Evolutionary conservation across 2,888 invertebrate genomes (phyloP).

Genomic region (Herminia tarsipennalis): DNA sequence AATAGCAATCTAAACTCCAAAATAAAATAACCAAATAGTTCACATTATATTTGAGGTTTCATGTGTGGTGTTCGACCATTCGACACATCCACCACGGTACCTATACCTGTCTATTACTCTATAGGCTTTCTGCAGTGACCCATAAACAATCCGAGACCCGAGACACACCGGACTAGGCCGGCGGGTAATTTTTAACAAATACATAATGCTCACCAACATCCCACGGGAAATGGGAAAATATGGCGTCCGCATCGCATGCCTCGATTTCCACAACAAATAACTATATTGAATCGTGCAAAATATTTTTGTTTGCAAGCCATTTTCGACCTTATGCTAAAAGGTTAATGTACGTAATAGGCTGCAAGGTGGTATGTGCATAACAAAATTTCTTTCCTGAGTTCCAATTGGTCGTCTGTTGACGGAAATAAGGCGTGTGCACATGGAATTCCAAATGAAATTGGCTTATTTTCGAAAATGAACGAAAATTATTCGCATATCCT

Average conservation of each 20-base stretch:
- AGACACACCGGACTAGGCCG: slow-evolving; percentile 10
- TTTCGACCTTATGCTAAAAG: slow-evolving; percentile 21
- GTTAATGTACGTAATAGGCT: slow-evolving; percentile 24
- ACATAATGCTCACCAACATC: slow-evolving; percentile 37
- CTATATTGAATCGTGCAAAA: slow-evolving; percentile 46
- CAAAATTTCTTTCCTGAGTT: slow-evolving; percentile 37
- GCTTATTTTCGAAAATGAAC: slow-evolving; percentile 38
- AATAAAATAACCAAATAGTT: no score
- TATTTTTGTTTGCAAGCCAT: slow-evolving; percentile 15
- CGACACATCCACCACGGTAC: no score
- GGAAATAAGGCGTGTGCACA: slow-evolving; percentile 56
- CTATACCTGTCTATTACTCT: no score
- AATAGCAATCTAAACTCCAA: no score
- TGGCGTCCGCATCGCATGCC: slow-evolving; percentile 45
- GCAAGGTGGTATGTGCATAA: slow-evolving; percentile 21
- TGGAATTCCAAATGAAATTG: slow-evolving; percentile 44
- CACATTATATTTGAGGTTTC: no score
- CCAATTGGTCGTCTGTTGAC: slow-evolving; percentile 49
- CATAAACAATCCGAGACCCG: slow-evolving; percentile 17
- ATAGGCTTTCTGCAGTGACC: slow-evolving; percentile 12
- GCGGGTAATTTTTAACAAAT: slow-evolving; percentile 36
- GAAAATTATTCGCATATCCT: slow-evolving; percentile 26
- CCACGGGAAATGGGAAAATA: slow-evolving; percentile 55
- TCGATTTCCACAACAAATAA: slow-evolving; percentile 52
- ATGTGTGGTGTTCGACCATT: no score